Conservation (phyloP, 2,113 vertebrate genomes). For the Trichechus manatus region DNA sequence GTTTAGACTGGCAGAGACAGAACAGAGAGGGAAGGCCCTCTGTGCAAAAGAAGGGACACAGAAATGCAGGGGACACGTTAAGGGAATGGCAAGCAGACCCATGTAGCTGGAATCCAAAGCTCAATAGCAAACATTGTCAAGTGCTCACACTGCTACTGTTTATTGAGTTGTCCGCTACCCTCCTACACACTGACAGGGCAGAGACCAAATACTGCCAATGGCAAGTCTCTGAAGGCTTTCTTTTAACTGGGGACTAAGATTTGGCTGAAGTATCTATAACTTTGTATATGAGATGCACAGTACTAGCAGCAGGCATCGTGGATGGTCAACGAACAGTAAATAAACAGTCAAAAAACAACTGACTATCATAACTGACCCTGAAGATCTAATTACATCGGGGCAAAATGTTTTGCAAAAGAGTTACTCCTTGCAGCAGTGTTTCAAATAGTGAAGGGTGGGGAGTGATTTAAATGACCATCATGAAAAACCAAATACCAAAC, state of each 20-base stretch:
- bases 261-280: neutral
- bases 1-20: neutral
- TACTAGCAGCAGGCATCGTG: neutral
- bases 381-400: neutral
- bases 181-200: neutral
- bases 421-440: neutral
- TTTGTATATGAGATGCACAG: neutral
- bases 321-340: neutral
- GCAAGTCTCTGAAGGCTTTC: neutral
- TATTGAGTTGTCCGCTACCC: neutral
- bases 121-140: too few relatives aligned
- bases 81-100: neutral
- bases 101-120: neutral
- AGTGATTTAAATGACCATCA: neutral
- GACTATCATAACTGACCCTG: neutral
- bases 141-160: neutral
- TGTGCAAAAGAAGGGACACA: neutral
- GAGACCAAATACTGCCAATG: neutral
- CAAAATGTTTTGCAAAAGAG: neutral
- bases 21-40: neutral
- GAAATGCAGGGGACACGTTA: neutral
- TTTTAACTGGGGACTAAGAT: neutral
- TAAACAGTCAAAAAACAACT: neutral
- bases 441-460: neutral
- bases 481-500: too few relatives aligned